phyloP scores from a whole-genome alignment of 92 coral and sea anemone genomes.

The Palythoa grandis region DNA sequence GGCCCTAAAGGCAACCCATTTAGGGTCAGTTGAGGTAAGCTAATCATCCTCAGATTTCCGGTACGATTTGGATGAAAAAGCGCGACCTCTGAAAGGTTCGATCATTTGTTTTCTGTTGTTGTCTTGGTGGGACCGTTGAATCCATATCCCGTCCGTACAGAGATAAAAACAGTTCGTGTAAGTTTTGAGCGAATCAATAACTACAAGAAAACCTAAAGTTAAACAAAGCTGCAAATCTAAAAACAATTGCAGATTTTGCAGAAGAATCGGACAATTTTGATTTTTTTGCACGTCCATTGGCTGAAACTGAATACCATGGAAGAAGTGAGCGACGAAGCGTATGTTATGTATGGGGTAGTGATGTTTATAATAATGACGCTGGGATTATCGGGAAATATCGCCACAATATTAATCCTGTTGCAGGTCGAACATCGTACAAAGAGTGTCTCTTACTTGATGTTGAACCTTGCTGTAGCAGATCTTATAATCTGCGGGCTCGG shows the following conservation, averaged over 20 bases:
- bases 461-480: constrained; percentile 61
- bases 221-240: no score
- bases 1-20: no score
- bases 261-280: neutral
- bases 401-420: constrained; percentile 36
- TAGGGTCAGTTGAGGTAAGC: no score
- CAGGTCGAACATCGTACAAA: constrained; percentile 52
- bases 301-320: neutral
- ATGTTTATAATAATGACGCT: constrained; percentile 46
- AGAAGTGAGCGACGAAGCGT: neutral
- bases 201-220: no score
- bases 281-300: neutral
- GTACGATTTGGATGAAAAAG: no score
- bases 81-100: no score
- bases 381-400: constrained; percentile 53
- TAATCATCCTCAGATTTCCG: no score
- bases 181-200: no score
- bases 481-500: constrained; percentile 48
- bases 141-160: no score
- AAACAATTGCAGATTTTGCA: neutral
- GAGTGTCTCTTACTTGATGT: constrained; percentile 46
- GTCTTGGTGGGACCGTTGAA: no score
- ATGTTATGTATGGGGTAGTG: neutral
- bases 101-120: no score
- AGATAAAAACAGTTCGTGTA: no score